Conservation (phyloP, 2,113 vertebrate genomes). For the Psittacus erithacus region DNA sequence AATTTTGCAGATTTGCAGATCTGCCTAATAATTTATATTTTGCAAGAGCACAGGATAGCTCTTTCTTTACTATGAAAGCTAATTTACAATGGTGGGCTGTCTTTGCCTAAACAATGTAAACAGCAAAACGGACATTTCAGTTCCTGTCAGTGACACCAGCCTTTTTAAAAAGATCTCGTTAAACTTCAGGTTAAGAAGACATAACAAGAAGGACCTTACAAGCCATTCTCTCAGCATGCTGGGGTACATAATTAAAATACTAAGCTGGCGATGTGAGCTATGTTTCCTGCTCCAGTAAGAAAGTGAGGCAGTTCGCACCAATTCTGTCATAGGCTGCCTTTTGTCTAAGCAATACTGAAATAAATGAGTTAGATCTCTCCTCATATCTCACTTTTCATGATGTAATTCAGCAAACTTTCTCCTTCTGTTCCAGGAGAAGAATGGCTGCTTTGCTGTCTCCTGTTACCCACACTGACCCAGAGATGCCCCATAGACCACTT, state of each 20-base stretch:
- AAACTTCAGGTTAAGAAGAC: background rate
- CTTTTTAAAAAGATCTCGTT: background rate
- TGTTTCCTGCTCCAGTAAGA: background rate
- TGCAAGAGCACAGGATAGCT: background rate
- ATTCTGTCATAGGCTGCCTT: background rate
- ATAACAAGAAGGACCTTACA: background rate
- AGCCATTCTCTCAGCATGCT: background rate
- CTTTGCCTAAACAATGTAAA: background rate
- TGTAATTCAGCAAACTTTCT: background rate
- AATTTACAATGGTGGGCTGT: background rate
- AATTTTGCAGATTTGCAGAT: background rate
- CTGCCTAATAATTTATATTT: conserved; percentile 25
- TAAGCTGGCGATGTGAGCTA: background rate
- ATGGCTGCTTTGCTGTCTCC: background rate
- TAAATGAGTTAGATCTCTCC: background rate
- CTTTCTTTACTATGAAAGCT: background rate
- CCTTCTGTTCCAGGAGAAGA: background rate
- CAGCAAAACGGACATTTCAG: background rate
- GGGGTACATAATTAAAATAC: background rate
- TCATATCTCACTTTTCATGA: background rate
- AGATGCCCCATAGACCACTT: background rate
- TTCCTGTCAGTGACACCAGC: background rate
- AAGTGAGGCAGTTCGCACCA: background rate
- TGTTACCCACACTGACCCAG: background rate
- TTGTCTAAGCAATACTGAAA: background rate